Evolutionary conservation across 2,888 invertebrate genomes (phyloP).

Genomic region (Lycocerus yunnanus): DNA sequence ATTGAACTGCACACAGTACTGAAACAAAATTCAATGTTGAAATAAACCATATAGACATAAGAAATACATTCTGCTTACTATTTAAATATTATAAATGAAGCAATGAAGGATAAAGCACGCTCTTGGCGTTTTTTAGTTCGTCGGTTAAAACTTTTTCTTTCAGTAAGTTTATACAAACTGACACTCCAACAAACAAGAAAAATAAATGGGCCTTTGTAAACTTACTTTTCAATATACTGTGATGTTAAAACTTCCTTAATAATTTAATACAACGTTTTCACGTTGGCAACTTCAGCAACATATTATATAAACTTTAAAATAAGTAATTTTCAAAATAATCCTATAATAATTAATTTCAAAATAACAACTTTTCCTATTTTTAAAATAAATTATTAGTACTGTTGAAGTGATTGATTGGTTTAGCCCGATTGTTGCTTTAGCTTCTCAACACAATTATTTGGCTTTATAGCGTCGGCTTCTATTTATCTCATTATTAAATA

Average conservation of each 20-base stretch:
- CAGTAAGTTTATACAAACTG: slow-evolving; percentile 26
- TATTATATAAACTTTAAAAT: background rate
- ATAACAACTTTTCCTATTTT: background rate
- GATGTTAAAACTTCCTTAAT: slow-evolving; percentile 1
- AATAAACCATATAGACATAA: background rate
- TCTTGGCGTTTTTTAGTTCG: slow-evolving; percentile 17
- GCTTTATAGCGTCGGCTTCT: too few relatives aligned
- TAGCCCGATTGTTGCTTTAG: too few relatives aligned
- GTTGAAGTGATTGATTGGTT: too few relatives aligned
- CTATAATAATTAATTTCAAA: background rate
- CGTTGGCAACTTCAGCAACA: background rate
- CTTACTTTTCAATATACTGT: background rate
- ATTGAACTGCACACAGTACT: slow-evolving; percentile 51
- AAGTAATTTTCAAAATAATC: background rate
- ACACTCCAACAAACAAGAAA: slow-evolving; percentile 24
- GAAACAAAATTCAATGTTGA: slow-evolving; percentile 29
- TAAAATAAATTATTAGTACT: background rate
- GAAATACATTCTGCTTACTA: background rate
- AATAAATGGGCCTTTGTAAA: slow-evolving; percentile 28
- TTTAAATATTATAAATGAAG: background rate
- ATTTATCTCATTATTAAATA: too few relatives aligned
- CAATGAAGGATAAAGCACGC: slow-evolving; percentile 10
- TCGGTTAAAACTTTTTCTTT: slow-evolving; percentile 21
- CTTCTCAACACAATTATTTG: too few relatives aligned
- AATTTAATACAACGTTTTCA: background rate